A percentile compares a stretch with the other conserved stretches of the same genome.
Evolutionary conservation across 1,140 invertebrate species (phyloP).

Genomic region (Alviniconcha marisindica): DNA sequence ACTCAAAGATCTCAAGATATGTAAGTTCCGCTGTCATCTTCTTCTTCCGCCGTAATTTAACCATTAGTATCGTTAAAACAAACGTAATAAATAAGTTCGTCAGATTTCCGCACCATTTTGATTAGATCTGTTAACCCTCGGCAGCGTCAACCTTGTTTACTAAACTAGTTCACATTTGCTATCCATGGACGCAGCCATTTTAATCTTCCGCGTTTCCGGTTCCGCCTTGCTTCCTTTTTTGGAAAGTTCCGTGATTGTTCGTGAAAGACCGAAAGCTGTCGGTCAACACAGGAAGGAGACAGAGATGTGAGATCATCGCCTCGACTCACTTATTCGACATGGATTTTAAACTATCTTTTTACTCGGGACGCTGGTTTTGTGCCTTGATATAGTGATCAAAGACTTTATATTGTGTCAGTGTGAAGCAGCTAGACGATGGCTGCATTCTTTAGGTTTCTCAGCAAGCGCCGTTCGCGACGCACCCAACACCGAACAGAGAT

Average conservation of each 20-base stretch:
- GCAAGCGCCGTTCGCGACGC: conserved; percentile 68
- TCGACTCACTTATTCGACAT: background rate
- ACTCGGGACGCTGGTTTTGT: conserved; percentile 13
- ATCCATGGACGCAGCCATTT: conserved; percentile 18
- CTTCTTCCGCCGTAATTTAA: too few species aligned
- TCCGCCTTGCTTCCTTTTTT: conserved; percentile 28
- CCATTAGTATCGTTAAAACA: too few species aligned
- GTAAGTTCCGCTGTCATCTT: too few species aligned
- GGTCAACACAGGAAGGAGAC: conserved; percentile 41
- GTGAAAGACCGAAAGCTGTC: conserved; percentile 30
- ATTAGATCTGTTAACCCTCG: too few species aligned
- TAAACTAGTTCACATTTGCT: too few species aligned
- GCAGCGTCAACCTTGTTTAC: too few species aligned
- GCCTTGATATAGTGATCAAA: background rate
- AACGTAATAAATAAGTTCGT: too few species aligned
- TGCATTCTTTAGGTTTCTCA: conserved; percentile 72
- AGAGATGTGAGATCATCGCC: conserved; percentile 33
- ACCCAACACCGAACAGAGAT: conserved; percentile 47
- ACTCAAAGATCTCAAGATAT: too few species aligned
- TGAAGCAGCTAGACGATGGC: conserved; percentile 54
- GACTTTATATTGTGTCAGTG: background rate
- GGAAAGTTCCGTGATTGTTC: conserved; percentile 32
- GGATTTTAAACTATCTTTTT: conserved; percentile 33
- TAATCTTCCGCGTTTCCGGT: background rate
- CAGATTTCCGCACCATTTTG: too few species aligned